These are phyloP conservation scores for Thamnophis elegans DNA, from an alignment of 2,797 vertebrate species.

Conservation along the genomic window DNA sequence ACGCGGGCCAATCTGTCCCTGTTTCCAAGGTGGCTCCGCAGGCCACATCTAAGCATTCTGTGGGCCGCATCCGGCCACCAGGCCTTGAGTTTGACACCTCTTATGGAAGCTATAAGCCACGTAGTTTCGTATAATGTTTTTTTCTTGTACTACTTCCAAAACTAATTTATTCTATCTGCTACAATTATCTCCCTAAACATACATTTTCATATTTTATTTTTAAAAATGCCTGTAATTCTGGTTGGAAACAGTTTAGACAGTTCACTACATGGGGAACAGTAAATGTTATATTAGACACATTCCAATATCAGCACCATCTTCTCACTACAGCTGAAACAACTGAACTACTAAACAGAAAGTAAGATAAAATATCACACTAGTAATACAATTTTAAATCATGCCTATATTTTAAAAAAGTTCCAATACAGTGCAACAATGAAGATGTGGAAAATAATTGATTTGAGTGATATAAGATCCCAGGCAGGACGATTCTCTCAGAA, in stretches of 20 bases:
- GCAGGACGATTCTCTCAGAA: constrained; percentile 23
- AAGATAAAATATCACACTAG: constrained; percentile 8
- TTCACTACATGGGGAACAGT: constrained; percentile 17
- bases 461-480: constrained; percentile 26
- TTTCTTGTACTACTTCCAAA: constrained; percentile 17
- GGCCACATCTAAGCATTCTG: too few species aligned
- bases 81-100: too few species aligned
- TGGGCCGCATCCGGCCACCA: too few species aligned
- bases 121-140: constrained; percentile 24
- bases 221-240: constrained; percentile 47
- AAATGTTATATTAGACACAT: constrained; percentile 6
- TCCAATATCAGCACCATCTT: background rate
- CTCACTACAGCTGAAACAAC: constrained; percentile 6
- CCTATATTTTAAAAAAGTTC: background rate
- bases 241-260: background rate
- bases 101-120: constrained; percentile 33
- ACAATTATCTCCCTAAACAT: constrained; percentile 19
- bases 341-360: constrained; percentile 23
- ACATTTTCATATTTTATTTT: constrained; percentile 27
- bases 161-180: constrained; percentile 36
- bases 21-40: too few species aligned
- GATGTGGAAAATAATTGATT: background rate
- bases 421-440: constrained; percentile 10
- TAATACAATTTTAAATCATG: constrained; percentile 18
- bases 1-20: too few species aligned